A percentile compares a stretch with the other conserved stretches of the same genome.
Conservation (phyloP, 2,113 vertebrate species). For the Caranx ignobilis region DNA sequence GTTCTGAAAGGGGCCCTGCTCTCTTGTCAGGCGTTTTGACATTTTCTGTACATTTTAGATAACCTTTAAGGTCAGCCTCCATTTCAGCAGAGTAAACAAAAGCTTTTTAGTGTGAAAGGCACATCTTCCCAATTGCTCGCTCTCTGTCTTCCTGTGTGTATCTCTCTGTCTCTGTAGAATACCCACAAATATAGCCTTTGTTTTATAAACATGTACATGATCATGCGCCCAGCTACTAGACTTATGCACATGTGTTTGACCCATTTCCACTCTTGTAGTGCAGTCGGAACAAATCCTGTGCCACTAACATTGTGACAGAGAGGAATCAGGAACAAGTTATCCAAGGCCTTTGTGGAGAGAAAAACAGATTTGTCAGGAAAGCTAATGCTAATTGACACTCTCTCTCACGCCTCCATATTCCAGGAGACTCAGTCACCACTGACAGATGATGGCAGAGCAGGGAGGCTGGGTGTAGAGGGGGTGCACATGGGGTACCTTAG, state of each 20-base stretch:
- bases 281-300: conserved; percentile 47
- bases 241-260: conserved; percentile 57
- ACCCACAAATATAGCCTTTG: not conserved
- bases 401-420: conserved; percentile 88
- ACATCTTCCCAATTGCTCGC: conserved; percentile 31
- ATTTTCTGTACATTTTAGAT: conserved; percentile 74
- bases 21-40: conserved; percentile 69
- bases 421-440: conserved; percentile 86
- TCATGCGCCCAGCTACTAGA: conserved; percentile 19
- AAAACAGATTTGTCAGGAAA: conserved; percentile 82
- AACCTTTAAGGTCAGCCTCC: conserved; percentile 74
- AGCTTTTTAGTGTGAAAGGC: conserved; percentile 61
- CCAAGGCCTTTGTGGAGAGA: conserved; percentile 68
- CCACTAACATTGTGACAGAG: conserved; percentile 59
- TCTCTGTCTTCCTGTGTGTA: not conserved
- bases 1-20: conserved; percentile 57
- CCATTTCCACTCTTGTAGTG: conserved; percentile 65
- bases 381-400: conserved; percentile 91
- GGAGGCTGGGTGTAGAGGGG: conserved; percentile 71
- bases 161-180: not conserved
- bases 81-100: conserved; percentile 72
- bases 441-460: conserved; percentile 93
- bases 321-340: conserved; percentile 76
- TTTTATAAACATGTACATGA: conserved; percentile 1
- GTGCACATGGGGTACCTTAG: conserved; percentile 73